Evolutionary conservation across 2,797 vertebrate species (phyloP).

Genomic region (Miopithecus talapoin): DNA sequence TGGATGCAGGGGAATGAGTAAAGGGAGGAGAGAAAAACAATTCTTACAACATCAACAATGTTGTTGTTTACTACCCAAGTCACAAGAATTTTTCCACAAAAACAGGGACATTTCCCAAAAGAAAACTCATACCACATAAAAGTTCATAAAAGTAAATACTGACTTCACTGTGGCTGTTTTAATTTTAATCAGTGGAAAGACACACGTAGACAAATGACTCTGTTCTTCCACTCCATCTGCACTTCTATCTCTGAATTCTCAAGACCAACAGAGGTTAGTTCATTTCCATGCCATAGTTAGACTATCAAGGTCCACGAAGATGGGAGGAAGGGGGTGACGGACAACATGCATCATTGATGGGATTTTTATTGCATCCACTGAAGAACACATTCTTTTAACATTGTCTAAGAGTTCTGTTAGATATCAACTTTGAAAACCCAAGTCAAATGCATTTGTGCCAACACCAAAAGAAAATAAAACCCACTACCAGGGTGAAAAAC

Average conservation of each 20-base stretch:
- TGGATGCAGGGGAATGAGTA: not conserved
- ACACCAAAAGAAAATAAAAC: constrained; percentile 38
- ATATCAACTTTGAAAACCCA: constrained; percentile 22
- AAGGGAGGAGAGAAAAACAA: constrained; percentile 26
- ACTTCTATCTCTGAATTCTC: not conserved
- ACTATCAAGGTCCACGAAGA: not conserved
- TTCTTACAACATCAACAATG: not conserved
- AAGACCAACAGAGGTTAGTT: not conserved
- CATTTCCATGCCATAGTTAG: not conserved
- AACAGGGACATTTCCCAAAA: constrained; percentile 55
- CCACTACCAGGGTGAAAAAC: not conserved
- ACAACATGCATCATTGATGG: not conserved
- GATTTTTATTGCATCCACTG: not conserved
- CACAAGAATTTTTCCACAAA: constrained; percentile 50
- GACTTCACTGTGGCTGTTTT: constrained; percentile 17
- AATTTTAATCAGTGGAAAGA: not conserved
- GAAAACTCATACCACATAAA: constrained; percentile 33
- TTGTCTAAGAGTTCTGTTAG: not conserved
- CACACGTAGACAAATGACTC: not conserved
- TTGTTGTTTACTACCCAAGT: constrained; percentile 43
- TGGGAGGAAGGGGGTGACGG: not conserved
- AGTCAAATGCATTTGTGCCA: not conserved
- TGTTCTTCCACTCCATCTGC: not conserved
- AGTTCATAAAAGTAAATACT: constrained; percentile 38
- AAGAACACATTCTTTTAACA: not conserved